Base-by-base conservation (phyloP, 2,797 vertebrate species). In the Arctocebus calabarensis region DNA sequence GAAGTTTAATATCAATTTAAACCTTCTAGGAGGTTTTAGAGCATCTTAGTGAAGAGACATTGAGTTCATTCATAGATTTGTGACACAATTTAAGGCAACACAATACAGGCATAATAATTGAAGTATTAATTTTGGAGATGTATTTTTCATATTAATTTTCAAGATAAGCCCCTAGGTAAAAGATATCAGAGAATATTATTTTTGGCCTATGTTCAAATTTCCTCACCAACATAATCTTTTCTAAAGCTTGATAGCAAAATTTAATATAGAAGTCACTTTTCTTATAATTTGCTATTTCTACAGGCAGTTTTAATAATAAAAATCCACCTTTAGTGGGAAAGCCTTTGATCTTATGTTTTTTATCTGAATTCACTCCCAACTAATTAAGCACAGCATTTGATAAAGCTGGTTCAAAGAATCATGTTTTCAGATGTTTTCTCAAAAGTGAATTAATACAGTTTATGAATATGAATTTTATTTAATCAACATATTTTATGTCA, bases 391-490 rank as follows among this genome's bases (percentile, higher is more conserved):
- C 2, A 89, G 13, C 6, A 79, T 84, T 93, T 88, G 22, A 57
- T 62, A 77, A 55, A 86, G 14, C 81, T 9, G 9, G 17, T 66
- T 62, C 25, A 79, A 62, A 20, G 5, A 93, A 91, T 81, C 45
- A 59, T 27, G 25, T 25, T 62, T 79, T 86, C 12, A 87, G 22
- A 62, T 87, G 20, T 78, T 95, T 91, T 62, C 34, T 91, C 45
- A 93, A 84, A 84, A 77, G 23, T 66, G 61, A 79, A 66, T 90
- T 16, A 64, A 57, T 52, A 40, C 0, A 43, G 4, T 20, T 84
- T 71, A 79, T 70, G 81, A 75, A 66, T 93, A 94, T 11, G 2
- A 55, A 89, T 55, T 85, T 45, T 66, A 55, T 45, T 90, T 90
- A 84, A 70, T 84, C 5, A 87, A 59, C 22, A 71, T 78, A 84